Conservation (phyloP, 2,888 invertebrate species). For the Lathronympha strigana region DNA sequence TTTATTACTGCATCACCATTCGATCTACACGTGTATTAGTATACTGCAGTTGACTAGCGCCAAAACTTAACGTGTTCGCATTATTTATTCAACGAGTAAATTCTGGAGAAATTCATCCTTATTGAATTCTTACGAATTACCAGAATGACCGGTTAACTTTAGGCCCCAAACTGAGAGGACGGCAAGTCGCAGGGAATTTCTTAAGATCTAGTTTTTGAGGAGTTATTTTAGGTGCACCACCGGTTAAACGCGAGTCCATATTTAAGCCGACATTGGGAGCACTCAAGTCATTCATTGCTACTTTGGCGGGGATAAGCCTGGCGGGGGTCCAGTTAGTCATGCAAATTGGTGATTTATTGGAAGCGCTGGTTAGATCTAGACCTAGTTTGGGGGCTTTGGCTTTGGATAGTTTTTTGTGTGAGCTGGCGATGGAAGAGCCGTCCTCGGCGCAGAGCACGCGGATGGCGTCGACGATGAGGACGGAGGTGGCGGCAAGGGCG, state of each 20-base stretch:
- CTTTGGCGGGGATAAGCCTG: slow-evolving; percentile 1
- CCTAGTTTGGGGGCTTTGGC: not conserved
- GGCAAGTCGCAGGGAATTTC: not conserved
- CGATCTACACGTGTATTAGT: too few relatives aligned
- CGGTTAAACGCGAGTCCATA: not conserved
- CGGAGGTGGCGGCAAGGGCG: slow-evolving; percentile 55
- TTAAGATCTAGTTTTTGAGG: slow-evolving; percentile 6
- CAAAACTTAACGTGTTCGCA: too few relatives aligned
- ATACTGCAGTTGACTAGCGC: too few relatives aligned
- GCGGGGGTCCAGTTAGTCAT: not conserved
- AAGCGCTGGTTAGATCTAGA: not conserved
- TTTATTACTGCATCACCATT: too few relatives aligned
- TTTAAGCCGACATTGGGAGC: not conserved
- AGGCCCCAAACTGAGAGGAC: slow-evolving; percentile 13
- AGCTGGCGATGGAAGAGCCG: not conserved
- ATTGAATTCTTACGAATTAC: not conserved
- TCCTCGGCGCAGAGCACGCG: slow-evolving; percentile 21
- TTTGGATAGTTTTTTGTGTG: slow-evolving; percentile 2
- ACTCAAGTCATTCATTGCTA: not conserved
- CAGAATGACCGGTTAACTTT: slow-evolving; percentile 7
- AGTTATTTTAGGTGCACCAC: slow-evolving; percentile 11
- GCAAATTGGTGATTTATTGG: not conserved
- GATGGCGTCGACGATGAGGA: slow-evolving; percentile 29
- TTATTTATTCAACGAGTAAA: too few relatives aligned
- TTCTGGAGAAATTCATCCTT: not conserved